Conservation (phyloP, 2,797 vertebrate genomes). For the Pyrocephalus nanus region DNA sequence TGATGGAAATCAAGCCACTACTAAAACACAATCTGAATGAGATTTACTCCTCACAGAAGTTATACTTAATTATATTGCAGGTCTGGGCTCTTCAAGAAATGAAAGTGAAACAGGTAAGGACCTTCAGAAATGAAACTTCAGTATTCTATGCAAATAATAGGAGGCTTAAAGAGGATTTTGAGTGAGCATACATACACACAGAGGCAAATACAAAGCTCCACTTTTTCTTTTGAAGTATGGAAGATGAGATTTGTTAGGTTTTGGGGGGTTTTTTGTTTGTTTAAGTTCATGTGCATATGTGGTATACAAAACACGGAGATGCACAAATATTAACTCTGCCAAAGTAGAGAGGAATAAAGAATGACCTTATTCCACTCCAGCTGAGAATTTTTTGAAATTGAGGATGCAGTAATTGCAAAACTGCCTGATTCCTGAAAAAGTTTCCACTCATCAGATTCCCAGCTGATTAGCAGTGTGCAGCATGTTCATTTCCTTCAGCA, state of each 20-base stretch:
- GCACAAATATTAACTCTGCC: neutral
- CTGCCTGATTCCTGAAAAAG: neutral
- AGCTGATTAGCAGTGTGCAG: conserved; percentile 14
- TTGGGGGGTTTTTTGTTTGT: no score
- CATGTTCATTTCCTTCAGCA: conserved; percentile 33
- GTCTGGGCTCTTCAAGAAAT: neutral
- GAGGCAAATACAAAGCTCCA: neutral
- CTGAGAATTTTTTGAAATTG: neutral
- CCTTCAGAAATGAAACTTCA: neutral
- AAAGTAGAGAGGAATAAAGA: neutral
- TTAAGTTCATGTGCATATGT: neutral
- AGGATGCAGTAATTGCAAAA: conserved; percentile 13
- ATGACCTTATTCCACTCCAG: neutral
- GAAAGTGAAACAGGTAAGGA: neutral
- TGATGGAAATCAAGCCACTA: neutral
- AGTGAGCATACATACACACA: neutral
- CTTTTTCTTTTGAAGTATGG: neutral
- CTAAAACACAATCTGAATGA: neutral
- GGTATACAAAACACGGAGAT: neutral
- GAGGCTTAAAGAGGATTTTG: neutral
- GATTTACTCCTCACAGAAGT: neutral
- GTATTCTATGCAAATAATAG: neutral
- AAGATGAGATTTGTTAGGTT: neutral
- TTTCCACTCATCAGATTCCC: conserved; percentile 31
- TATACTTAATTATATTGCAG: neutral